Evolutionary conservation across 2,797 vertebrate genomes (phyloP), one percentile per base, ranked within the genome.

Genomic region (Brachymystax lenok): DNA sequence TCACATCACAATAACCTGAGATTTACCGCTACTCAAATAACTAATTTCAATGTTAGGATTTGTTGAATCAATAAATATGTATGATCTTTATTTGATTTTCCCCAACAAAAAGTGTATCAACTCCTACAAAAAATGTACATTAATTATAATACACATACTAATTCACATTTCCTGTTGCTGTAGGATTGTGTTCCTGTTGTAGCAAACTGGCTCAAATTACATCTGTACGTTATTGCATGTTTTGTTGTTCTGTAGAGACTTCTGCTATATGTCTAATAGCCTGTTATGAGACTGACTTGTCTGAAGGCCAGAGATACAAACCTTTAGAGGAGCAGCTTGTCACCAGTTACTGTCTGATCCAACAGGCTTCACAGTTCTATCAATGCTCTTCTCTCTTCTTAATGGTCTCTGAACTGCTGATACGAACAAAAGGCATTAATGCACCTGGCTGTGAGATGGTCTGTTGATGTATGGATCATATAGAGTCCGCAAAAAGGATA

Each of bases 401-500:
- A 70, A 70, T 70, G 35, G 69, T 13, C 19, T 70, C 35, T 50
- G 35, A 70, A 70, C 19, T 70, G 35, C 35, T 70, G 69, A 70
- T 21, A 24, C 51, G n/a, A 70, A 50, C 69, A 46, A 50, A 70
- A 70, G 4, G 69, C 40, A 19, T 50, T 70, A 50, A 50, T 70
- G 68, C 68, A 21, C n/a, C 68, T 69, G 59, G 66, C 66, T 69
- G 17, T 69, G n/a, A 69, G 63, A 66, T 66, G 66, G 66, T 16
- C 5, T 67, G 66, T 1, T 16, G 66, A 67, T 33, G 66, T 67
- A 67, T 67, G 66, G 66, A 67, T 35, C 66, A 30, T 67, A 33
- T 27, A 30, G 28, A 67, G 27, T 30, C 66, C 19, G 24, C 28
- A 67, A 67, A 33, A 67, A 28, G 66, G 13, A 67, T 5, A 67